Conservation (phyloP, 2,797 vertebrate genomes). For the Chloroceryle amazona region DNA sequence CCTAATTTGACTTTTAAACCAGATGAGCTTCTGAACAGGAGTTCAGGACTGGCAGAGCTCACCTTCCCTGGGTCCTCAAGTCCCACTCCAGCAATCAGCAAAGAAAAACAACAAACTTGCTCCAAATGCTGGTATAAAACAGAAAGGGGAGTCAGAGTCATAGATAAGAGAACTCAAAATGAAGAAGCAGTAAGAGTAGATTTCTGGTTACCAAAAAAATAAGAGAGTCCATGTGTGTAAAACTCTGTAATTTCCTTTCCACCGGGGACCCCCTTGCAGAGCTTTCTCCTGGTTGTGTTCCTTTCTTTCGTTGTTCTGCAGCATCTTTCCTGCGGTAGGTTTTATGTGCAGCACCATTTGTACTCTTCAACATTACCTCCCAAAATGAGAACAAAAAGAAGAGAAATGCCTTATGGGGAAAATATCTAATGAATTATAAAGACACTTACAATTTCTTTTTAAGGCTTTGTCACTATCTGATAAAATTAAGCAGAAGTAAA, state of each 20-base stretch:
- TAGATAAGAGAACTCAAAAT: background rate
- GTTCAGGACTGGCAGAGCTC: background rate
- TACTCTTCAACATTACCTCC: background rate
- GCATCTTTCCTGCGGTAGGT: background rate
- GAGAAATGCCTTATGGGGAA: background rate
- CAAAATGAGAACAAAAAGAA: background rate
- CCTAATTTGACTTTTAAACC: background rate
- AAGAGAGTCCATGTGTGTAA: background rate
- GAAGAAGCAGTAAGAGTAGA: background rate
- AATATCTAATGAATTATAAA: background rate
- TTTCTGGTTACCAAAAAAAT: conserved; percentile 34
- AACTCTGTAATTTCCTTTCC: background rate
- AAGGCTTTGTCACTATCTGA: background rate
- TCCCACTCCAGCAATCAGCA: background rate
- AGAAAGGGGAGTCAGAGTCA: conserved; percentile 10
- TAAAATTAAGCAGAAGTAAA: background rate
- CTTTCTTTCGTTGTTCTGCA: conserved; percentile 27
- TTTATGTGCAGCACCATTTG: background rate
- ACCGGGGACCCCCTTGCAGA: background rate
- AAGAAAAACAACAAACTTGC: background rate
- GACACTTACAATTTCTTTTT: background rate
- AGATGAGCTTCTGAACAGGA: background rate
- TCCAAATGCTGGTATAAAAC: background rate
- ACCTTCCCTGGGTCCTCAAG: background rate
- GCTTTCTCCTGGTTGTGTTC: conserved; percentile 1